Conservation (phyloP, 2,888 invertebrate genomes). For the Agrotis segetum region DNA sequence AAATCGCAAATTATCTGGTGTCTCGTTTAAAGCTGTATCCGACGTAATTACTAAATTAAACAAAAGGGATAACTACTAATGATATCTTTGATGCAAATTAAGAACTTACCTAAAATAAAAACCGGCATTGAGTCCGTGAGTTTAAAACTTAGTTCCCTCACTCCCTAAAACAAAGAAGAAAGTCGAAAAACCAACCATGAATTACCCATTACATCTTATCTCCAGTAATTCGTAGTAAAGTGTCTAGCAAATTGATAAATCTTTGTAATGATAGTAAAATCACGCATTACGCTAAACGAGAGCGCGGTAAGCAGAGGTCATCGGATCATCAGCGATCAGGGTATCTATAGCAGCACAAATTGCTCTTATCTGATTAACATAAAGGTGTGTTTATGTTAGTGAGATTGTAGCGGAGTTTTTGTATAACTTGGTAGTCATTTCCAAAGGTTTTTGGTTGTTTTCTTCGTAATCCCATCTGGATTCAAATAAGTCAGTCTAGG, state of each 20-base stretch:
- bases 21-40: too few relatives aligned
- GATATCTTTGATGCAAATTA: too few relatives aligned
- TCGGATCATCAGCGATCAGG: slow-evolving; percentile 52
- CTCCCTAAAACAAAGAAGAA: not conserved
- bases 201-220: slow-evolving; percentile 15
- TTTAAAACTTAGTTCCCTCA: too few relatives aligned
- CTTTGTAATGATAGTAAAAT: slow-evolving; percentile 42
- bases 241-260: slow-evolving; percentile 57
- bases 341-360: slow-evolving; percentile 63
- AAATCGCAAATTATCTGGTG: too few relatives aligned
- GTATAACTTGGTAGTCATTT: too few relatives aligned
- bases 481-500: too few relatives aligned
- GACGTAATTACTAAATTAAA: too few relatives aligned
- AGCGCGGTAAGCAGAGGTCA: slow-evolving; percentile 58
- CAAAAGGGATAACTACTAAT: too few relatives aligned
- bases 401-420: slow-evolving; percentile 8
- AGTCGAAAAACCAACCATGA: not conserved
- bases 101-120: too few relatives aligned
- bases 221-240: slow-evolving; percentile 25
- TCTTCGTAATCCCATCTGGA: too few relatives aligned
- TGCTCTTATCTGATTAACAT: slow-evolving; percentile 64
- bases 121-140: too few relatives aligned
- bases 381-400: slow-evolving; percentile 26
- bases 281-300: slow-evolving; percentile 49
- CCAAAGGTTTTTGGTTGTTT: too few relatives aligned